These are phyloP conservation scores for Araneus ventricosus DNA, from an alignment of 1,140 invertebrate species.

Conservation along the genomic window DNA sequence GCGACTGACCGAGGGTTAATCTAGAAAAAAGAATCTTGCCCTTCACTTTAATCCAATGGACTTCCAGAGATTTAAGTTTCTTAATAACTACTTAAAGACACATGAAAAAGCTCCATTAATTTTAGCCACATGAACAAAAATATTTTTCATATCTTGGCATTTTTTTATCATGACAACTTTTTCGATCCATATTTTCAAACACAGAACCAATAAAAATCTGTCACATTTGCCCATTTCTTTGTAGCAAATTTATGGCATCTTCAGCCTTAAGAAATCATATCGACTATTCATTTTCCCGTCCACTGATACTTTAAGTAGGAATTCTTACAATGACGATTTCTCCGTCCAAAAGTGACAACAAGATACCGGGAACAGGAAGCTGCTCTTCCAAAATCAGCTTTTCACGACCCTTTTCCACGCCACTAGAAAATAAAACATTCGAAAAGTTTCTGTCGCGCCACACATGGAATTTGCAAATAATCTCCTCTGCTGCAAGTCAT, in stretches of 20 bases:
- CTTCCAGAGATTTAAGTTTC: no score
- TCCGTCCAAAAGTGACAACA: background rate
- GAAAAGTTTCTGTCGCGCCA: background rate
- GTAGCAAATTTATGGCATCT: background rate
- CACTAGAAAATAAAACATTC: slow-evolving; percentile 50
- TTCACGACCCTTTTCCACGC: slow-evolving; percentile 35
- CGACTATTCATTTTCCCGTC: background rate
- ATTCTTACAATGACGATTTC: background rate
- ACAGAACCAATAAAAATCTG: background rate
- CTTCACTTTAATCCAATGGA: no score
- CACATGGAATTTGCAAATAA: slow-evolving; percentile 57
- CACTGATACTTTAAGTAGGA: background rate
- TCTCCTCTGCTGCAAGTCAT: slow-evolving; percentile 43
- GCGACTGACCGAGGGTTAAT: no score
- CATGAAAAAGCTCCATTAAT: no score
- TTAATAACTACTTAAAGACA: no score
- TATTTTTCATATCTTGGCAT: no score
- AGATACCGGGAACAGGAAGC: background rate
- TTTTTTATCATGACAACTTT: no score
- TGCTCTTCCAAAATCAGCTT: slow-evolving; percentile 6
- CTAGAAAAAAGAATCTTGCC: no score
- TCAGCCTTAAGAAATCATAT: background rate
- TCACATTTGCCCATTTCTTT: background rate
- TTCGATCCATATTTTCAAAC: no score
- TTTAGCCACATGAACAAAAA: no score